A percentile compares a stretch with the other conserved stretches of the same genome.
These are phyloP conservation scores for Venturia canescens DNA, from an alignment of 1,140 invertebrate genomes.

Conservation along the genomic window DNA sequence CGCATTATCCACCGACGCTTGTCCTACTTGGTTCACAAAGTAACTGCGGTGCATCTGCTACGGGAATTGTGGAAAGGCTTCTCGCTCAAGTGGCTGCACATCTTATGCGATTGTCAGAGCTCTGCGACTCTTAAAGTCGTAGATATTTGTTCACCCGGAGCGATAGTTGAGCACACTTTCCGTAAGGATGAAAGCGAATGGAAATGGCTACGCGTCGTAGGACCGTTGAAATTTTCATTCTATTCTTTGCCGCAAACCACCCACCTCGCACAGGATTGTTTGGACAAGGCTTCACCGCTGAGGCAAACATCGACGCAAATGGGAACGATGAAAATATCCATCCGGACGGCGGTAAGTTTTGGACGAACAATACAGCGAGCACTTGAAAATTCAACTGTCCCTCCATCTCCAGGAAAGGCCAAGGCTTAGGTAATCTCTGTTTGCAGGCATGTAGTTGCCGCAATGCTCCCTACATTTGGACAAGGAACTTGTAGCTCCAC, in stretches of 20 bases:
- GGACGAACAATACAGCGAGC: not conserved
- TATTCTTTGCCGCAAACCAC: too few relatives aligned
- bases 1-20: conserved; percentile 10
- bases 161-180: not conserved
- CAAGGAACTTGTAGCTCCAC: not conserved
- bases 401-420: not conserved
- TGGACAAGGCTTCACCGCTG: too few relatives aligned
- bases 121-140: not conserved
- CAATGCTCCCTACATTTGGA: not conserved
- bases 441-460: not conserved
- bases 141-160: not conserved
- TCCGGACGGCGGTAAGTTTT: too few relatives aligned
- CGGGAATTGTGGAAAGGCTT: not conserved
- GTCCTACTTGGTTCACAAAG: not conserved
- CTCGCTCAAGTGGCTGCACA: not conserved
- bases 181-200: too few relatives aligned
- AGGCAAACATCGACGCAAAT: too few relatives aligned
- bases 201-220: too few relatives aligned
- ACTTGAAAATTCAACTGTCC: too few relatives aligned
- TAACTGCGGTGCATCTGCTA: not conserved
- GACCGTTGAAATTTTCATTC: too few relatives aligned
- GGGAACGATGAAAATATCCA: too few relatives aligned
- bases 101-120: not conserved
- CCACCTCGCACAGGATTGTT: too few relatives aligned
- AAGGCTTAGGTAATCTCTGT: not conserved